Conservation (phyloP, 2,797 vertebrate species). For the Acanthurus leucopareius region DNA sequence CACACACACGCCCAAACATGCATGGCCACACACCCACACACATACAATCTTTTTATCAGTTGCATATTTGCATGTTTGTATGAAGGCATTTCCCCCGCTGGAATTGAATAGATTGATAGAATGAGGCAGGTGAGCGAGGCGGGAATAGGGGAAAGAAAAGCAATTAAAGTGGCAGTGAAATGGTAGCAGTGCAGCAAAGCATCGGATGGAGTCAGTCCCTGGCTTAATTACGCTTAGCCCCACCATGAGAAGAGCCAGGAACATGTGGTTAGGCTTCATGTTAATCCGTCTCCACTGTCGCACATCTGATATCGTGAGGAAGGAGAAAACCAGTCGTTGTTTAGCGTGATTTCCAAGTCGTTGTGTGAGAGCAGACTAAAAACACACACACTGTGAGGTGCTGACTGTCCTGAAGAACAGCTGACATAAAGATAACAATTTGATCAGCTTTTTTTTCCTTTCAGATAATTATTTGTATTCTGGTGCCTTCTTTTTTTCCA, state of each 20-base stretch:
- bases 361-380: neutral
- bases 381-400: neutral
- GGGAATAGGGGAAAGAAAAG: constrained; percentile 77
- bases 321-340: neutral
- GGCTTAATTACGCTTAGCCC: constrained; percentile 73
- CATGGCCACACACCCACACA: constrained; percentile 4
- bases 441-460: neutral
- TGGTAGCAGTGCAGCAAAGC: constrained; percentile 65
- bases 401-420: constrained; percentile 12
- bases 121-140: constrained; percentile 52
- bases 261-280: constrained; percentile 53
- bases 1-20: constrained; percentile 17
- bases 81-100: constrained; percentile 55
- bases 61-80: constrained; percentile 76
- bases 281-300: constrained; percentile 16
- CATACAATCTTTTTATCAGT: constrained; percentile 21
- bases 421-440: constrained; percentile 8
- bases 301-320: neutral
- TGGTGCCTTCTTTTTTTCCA: neutral
- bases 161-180: constrained; percentile 79
- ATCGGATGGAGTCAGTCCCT: constrained; percentile 65
- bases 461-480: neutral
- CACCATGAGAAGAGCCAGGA: constrained; percentile 37
- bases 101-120: constrained; percentile 77
- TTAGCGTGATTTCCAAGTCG: neutral